These are phyloP conservation scores for Hirtodrosophila cameraria DNA, from an alignment of 2,888 invertebrate species.

Conservation along the genomic window DNA sequence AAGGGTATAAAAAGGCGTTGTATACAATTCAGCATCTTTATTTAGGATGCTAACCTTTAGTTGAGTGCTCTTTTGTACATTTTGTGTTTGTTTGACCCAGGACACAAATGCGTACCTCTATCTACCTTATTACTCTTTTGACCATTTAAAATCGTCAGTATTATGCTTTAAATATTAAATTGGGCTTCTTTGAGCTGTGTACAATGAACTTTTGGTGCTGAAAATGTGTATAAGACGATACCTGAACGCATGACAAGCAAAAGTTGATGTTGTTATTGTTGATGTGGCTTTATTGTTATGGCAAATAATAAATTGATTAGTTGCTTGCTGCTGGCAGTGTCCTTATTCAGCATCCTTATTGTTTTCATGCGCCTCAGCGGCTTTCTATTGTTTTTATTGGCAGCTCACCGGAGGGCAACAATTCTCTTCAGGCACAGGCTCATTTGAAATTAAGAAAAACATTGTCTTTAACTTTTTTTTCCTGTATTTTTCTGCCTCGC, in stretches of 20 bases:
- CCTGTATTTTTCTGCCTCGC: slow-evolving; percentile 4
- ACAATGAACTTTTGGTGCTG: background rate
- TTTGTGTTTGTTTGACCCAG: slow-evolving; percentile 15
- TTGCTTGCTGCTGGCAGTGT: slow-evolving; percentile 14
- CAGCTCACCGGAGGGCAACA: slow-evolving; percentile 32
- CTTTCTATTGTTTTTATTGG: slow-evolving; percentile 51
- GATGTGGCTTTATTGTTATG: slow-evolving; percentile 59
- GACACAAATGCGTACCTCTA: background rate
- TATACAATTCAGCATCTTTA: slow-evolving; percentile 9
- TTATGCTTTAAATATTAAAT: slow-evolving; percentile 59
- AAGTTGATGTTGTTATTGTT: slow-evolving; percentile 19
- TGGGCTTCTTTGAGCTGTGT: slow-evolving; percentile 8
- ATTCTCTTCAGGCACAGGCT: slow-evolving; percentile 21
- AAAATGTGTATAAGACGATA: slow-evolving; percentile 36
- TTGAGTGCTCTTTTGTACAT: slow-evolving; percentile 6
- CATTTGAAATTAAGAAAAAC: slow-evolving; percentile 50
- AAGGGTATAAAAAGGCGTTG: slow-evolving; percentile 9
- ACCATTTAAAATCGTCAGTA: slow-evolving; percentile 23
- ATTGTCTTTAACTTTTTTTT: slow-evolving; percentile 15
- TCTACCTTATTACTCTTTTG: slow-evolving; percentile 3
- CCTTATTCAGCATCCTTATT: slow-evolving; percentile 24
- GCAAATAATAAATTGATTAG: slow-evolving; percentile 77
- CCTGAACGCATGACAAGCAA: slow-evolving; percentile 36
- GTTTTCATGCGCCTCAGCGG: slow-evolving; percentile 20
- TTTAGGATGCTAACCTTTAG: slow-evolving; percentile 30